A percentile compares a stretch with the other conserved stretches of the same genome.
Conservation (phyloP, 2,888 invertebrate genomes). For the Tetanocera ferruginea region DNA sequence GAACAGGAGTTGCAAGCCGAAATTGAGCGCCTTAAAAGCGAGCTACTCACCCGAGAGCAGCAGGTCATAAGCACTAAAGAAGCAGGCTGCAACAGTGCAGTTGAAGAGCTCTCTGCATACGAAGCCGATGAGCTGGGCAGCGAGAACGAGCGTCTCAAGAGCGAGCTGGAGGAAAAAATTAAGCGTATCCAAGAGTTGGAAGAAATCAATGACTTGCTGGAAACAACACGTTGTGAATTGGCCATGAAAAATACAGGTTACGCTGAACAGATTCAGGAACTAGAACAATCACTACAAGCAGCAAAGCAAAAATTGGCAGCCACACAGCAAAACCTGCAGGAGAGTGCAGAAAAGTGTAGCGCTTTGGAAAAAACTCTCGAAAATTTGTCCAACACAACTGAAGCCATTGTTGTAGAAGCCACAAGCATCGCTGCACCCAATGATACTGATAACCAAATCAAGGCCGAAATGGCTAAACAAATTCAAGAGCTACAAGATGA, state of each 20-base stretch:
- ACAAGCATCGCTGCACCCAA: background rate
- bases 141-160: constrained; percentile 37
- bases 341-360: constrained; percentile 27
- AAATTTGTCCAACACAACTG: constrained; percentile 53
- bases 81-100: background rate
- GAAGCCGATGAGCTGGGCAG: constrained; percentile 29
- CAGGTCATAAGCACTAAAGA: background rate
- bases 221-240: constrained; percentile 66
- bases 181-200: constrained; percentile 71
- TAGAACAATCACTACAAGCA: constrained; percentile 62
- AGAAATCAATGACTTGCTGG: constrained; percentile 73
- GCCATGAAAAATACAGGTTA: constrained; percentile 68
- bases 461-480: constrained; percentile 63
- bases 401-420: constrained; percentile 13
- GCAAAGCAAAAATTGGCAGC: constrained; percentile 69
- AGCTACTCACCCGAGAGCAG: constrained; percentile 33
- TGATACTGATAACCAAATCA: constrained; percentile 55
- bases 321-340: constrained; percentile 64
- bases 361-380: constrained; percentile 38
- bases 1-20: constrained; percentile 78
- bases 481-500: constrained; percentile 57
- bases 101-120: background rate
- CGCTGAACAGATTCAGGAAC: constrained; percentile 70
- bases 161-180: constrained; percentile 44
- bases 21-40: constrained; percentile 30